Conservation (phyloP, 2,113 vertebrate species). For the Phycodurus eques region DNA sequence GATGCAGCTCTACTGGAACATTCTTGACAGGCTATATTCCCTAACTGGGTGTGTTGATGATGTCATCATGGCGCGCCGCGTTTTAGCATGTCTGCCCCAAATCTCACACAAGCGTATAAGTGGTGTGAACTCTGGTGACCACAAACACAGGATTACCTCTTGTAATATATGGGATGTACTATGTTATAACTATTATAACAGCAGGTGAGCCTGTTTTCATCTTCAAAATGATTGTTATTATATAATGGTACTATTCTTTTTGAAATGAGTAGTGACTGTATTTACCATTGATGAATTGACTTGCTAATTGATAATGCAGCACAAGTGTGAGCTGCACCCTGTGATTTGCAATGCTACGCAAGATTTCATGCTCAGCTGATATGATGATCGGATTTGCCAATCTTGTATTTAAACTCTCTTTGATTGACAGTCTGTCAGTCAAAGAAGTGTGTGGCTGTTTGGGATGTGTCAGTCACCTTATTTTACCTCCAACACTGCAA, state of each 20-base stretch:
- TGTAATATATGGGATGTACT: neutral
- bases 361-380: neutral
- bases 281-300: conserved; percentile 1
- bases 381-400: neutral
- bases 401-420: neutral
- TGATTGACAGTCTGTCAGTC: neutral
- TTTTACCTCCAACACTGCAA: too few relatives aligned
- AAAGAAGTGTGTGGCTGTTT: neutral
- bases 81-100: neutral
- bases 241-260: neutral
- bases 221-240: neutral
- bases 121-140: neutral
- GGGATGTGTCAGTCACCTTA: too few relatives aligned
- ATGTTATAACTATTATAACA: neutral
- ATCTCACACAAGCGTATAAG: neutral
- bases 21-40: neutral
- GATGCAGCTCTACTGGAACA: neutral
- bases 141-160: neutral
- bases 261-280: neutral
- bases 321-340: neutral
- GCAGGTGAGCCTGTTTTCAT: neutral
- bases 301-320: neutral
- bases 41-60: neutral
- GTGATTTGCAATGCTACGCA: neutral
- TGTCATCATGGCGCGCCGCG: neutral